Base-by-base conservation (phyloP, 2,113 vertebrate species). In the Ciconia stormi region DNA sequence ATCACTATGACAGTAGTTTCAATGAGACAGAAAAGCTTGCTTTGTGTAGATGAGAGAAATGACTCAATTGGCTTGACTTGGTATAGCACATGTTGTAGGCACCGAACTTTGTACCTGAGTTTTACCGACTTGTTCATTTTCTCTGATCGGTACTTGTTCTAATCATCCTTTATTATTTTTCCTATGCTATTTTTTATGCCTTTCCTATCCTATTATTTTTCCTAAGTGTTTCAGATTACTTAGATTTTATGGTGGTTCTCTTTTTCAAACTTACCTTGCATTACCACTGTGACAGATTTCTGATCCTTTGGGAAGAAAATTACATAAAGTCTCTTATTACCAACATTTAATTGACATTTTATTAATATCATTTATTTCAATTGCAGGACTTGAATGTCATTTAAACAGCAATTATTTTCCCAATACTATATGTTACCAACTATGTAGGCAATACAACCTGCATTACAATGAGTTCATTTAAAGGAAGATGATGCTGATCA, bases 301-400 rank as follows among this genome's bases (percentile, higher is more conserved):
- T 89, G 40, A 90, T 90, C 62, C 66, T 90, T 92, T 19, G 40
- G 44, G 61, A 93, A 92, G 78, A 78, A 91, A 97, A 86, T 65
- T 82, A 47, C 32, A 44, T 58, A 2, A 88, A 50, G 18, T 56
- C 23, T 71, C 55, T 36, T 69, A 91, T 90, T 91, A 67, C 53
- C 34, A 66, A 42, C 44, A 58, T 44, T 70, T 94, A 93, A 96
- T 85, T 93, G 90, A 77, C 82, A 34, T 94, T 94, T 95, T 90
- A 80, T 93, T 95, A 8, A 19, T 89, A 40, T 46, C 0, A 69
- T 95, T 87, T 94, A 73, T 96, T 96, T 95, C 47, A 91, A 44
- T 91, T 89, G 29, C 19, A 73, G 42, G 47, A 79, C 32, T 66
- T 40, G 12, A 93, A 79, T 87, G 73, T 49, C 46, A 93, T 63